A percentile compares a stretch with the other conserved stretches of the same genome.
These are phyloP conservation scores for Chrosomus eos DNA, from an alignment of 2,797 vertebrate genomes.

Conservation along the genomic window DNA sequence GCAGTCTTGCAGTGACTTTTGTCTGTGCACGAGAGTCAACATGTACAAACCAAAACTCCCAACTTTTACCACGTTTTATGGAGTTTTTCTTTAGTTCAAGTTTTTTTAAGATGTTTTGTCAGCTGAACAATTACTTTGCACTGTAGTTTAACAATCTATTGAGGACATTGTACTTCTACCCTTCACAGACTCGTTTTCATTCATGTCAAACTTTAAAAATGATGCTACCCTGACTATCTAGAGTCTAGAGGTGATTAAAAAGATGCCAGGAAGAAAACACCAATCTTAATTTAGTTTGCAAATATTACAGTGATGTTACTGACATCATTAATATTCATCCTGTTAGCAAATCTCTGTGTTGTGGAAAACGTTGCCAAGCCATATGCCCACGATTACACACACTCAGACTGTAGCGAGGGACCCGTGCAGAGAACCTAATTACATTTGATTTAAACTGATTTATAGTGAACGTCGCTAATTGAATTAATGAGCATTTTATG, in stretches of 20 bases:
- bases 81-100: too few species aligned
- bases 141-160: neutral
- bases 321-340: constrained; percentile 15
- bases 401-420: constrained; percentile 23
- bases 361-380: constrained; percentile 26
- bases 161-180: neutral
- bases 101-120: neutral
- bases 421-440: constrained; percentile 55
- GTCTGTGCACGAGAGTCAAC: neutral
- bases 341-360: constrained; percentile 9
- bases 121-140: neutral
- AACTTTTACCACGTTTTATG: too few species aligned
- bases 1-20: neutral
- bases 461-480: constrained; percentile 59
- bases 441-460: constrained; percentile 64
- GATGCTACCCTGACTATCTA: neutral
- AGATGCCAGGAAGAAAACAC: neutral
- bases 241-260: neutral
- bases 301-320: constrained; percentile 1
- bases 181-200: neutral
- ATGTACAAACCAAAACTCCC: too few species aligned
- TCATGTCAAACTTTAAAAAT: neutral
- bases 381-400: constrained; percentile 43
- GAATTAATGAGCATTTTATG: constrained; percentile 58
- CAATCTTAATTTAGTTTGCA: constrained; percentile 1